Percentiles rank a stretch among this genome's conserved stretches.
Conservation (phyloP, 1,140 invertebrate species). For the Drosophila littoralis region DNA sequence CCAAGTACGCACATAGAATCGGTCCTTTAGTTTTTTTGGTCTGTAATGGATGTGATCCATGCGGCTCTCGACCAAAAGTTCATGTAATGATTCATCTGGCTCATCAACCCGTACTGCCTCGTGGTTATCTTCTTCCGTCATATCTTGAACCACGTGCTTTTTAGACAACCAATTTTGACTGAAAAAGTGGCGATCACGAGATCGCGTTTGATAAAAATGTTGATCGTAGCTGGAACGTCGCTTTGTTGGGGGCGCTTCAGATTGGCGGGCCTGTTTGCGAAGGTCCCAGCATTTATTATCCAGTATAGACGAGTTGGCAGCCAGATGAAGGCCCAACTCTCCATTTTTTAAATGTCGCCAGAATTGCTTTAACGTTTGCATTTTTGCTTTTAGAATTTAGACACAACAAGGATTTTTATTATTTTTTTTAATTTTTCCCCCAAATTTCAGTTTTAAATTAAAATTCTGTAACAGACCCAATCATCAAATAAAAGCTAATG, state of each 20-base stretch:
- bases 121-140: no score
- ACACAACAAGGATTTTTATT: not conserved
- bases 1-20: constrained; percentile 24
- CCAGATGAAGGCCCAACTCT: not conserved
- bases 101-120: no score
- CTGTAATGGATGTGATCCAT: constrained; percentile 17
- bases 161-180: not conserved
- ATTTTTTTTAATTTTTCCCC: not conserved
- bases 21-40: not conserved
- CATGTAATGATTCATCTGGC: not conserved
- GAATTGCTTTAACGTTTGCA: constrained; percentile 1
- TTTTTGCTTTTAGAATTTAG: constrained; percentile 3
- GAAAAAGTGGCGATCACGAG: not conserved
- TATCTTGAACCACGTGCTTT: no score
- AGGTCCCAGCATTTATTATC: constrained; percentile 30
- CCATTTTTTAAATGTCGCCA: not conserved
- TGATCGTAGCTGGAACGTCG: not conserved
- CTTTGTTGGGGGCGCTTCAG: not conserved
- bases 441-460: not conserved
- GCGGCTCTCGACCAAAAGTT: not conserved
- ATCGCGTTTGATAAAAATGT: constrained; percentile 1
- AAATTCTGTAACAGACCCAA: not conserved
- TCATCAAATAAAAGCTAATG: not conserved
- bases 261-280: not conserved
- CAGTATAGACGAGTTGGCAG: not conserved